phyloP scores from a whole-genome alignment of 2,888 invertebrate species.

The Apomyelois bistriatella region DNA sequence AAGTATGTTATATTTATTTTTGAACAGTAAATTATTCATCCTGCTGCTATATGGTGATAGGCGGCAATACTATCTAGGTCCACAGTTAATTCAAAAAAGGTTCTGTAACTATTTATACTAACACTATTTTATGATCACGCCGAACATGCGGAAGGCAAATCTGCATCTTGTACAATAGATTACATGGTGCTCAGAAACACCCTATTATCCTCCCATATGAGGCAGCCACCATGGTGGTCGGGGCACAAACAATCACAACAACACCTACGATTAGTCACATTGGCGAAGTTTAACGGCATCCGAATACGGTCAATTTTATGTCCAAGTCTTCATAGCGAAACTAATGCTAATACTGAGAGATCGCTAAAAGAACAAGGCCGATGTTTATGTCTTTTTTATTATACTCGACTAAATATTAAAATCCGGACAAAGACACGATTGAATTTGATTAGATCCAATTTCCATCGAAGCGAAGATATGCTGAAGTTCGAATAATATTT shows the following conservation, averaged over 20 bases:
- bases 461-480: too few relatives aligned
- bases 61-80: too few relatives aligned
- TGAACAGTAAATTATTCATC: too few relatives aligned
- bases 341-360: slow-evolving; percentile 37
- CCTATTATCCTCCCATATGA: slow-evolving; percentile 28
- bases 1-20: too few relatives aligned
- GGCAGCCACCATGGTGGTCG: slow-evolving; percentile 14
- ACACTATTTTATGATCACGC: slow-evolving; percentile 17
- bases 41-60: too few relatives aligned
- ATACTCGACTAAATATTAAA: slow-evolving; percentile 8
- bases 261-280: slow-evolving; percentile 7
- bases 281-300: slow-evolving; percentile 16
- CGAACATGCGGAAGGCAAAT: slow-evolving; percentile 40
- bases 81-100: too few relatives aligned
- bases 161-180: slow-evolving; percentile 30
- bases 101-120: not conserved
- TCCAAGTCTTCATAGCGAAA: slow-evolving; percentile 29
- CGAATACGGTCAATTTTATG: slow-evolving; percentile 21
- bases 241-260: not conserved
- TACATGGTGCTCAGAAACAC: slow-evolving; percentile 36
- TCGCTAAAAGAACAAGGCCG: slow-evolving; percentile 39
- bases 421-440: slow-evolving; percentile 17
- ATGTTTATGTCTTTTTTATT: slow-evolving; percentile 24
- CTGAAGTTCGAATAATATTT: too few relatives aligned
- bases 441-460: too few relatives aligned